Evolutionary conservation across 2,888 invertebrate species (phyloP), one percentile per base, ranked within the genome.

Genomic region (Acleris cristana): DNA sequence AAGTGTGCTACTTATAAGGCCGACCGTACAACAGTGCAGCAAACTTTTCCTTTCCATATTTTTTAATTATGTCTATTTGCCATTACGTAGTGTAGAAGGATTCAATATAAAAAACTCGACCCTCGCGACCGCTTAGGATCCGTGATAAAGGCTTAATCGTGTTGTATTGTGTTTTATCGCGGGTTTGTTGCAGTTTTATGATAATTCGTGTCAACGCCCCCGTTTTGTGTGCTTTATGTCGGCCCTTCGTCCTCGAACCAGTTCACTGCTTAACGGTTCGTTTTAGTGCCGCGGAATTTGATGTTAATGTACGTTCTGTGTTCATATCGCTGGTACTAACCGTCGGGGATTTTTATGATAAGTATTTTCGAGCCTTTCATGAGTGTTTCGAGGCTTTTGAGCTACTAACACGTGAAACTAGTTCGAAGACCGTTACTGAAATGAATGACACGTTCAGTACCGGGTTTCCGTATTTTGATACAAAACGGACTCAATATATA

Each of bases 61-160:
- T 34, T 8, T 34, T 34, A 3, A 3, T 3, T 23, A 2, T n/a
- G n/a, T 23, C 6, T 6, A 26, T 10, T 34, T 10, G 10, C 34
- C 10, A 10, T 34, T 2, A 34, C 8, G 2, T 34, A 12, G 12
- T 34, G 10, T 34, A 12, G 34, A 12, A 12, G 12, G 1, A 34
- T 34, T 34, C 34, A 34, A 34, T 3, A 34, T 34, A 12, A 83
- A 82, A 79, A 83, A 87, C 86, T 82, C 86, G 85, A 79, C 72
- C 74, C 79, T 81, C 79, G 81, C 80, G 78, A 74, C 79, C 78
- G 78, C 48, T 48, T 48, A 77, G 72, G 74, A 78, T 79, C 76
- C 76, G 80, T 79, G 81, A 84, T 85, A 80, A 83, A 75, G 75
- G 71, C 76, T 82, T 85, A 87, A 88, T 87, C 85, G 83, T 79